Percentiles rank a stretch among this genome's conserved stretches.
Conservation (phyloP, 2,888 invertebrate genomes). For the Cephus pulcher region DNA sequence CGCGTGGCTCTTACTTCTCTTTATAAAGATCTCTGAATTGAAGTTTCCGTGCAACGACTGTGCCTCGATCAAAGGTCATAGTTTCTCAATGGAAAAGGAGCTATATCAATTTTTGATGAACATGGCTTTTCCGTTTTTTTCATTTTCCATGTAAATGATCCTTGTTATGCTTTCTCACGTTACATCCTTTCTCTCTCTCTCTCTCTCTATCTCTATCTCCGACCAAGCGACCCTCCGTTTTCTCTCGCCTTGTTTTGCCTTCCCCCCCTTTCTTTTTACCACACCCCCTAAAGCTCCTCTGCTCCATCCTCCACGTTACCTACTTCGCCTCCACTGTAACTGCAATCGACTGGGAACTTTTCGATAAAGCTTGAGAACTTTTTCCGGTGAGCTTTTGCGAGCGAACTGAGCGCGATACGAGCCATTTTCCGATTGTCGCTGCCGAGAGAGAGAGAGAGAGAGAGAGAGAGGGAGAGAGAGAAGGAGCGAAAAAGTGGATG, state of each 20-base stretch:
- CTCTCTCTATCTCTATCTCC: too few species aligned
- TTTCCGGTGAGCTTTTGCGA: not conserved
- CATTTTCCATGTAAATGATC: not conserved
- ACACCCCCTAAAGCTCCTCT: not conserved
- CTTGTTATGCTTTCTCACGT: not conserved
- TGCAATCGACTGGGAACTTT: not conserved
- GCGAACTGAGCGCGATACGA: not conserved
- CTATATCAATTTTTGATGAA: not conserved
- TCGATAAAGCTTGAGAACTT: slow-evolving; percentile 1
- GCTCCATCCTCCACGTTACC: not conserved
- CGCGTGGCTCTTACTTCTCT: too few species aligned
- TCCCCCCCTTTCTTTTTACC: not conserved
- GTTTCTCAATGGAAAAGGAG: not conserved
- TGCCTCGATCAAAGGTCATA: not conserved
- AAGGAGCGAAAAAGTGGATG: not conserved
- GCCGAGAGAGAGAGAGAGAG: not conserved
- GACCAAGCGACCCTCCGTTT: not conserved
- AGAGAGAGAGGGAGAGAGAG: not conserved
- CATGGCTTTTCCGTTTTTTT: not conserved
- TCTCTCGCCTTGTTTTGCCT: not conserved
- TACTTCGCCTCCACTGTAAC: not conserved
- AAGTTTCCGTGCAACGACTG: too few species aligned
- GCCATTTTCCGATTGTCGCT: not conserved
- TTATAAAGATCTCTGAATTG: too few species aligned
- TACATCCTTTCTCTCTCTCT: not conserved